Evolutionary conservation across 2,888 invertebrate genomes (phyloP), one percentile per base, ranked within the genome.

Genomic region (Lochmaea crataegi): DNA sequence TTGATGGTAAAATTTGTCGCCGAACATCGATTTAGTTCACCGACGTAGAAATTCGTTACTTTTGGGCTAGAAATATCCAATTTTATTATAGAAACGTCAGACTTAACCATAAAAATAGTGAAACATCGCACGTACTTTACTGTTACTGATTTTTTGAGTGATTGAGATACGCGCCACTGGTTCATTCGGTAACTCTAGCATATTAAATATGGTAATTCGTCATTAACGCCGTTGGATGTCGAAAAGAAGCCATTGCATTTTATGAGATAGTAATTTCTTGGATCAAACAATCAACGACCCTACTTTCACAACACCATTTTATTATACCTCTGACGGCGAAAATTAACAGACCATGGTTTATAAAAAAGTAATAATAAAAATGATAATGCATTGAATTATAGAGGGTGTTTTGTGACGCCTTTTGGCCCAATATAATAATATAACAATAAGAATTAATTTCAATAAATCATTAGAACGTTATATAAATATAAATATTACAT

Each of bases 151-250:
- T 12, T 10, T 45, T 45, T 14, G 14, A 45, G 12, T 45, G 2
- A 14, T 16, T 51, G 1, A 45, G 5, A 51, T 51, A 51, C 51
- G n/a, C 61, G 16, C 61, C 38, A 61, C 61, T 61, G 61, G 38
- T 32, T 61, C 14, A 61, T 61, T 61, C 41, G 2, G 32, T 7
- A 81, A 81, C 80, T 81, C 82, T 83, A 84, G 83, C 83, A 84
- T 83, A 83, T 84, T 83, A 84, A 84, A 83, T 81, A 84, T 84
- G 84, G 84, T 84, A 83, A 83, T 84, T 80, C 83, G 81, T 81
- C 80, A 84, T 83, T 84, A 82, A 82, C 81, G 80, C 80, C 81
- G 80, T 82, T 83, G 75, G 80, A 73, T 74, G 72, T 72, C 72
- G 32, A 32, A 45, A 66, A 76, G 77, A 79, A 78, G 79, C 75